Evolutionary conservation across 2,888 invertebrate genomes (phyloP).

Genomic region (Tipula unca): DNA sequence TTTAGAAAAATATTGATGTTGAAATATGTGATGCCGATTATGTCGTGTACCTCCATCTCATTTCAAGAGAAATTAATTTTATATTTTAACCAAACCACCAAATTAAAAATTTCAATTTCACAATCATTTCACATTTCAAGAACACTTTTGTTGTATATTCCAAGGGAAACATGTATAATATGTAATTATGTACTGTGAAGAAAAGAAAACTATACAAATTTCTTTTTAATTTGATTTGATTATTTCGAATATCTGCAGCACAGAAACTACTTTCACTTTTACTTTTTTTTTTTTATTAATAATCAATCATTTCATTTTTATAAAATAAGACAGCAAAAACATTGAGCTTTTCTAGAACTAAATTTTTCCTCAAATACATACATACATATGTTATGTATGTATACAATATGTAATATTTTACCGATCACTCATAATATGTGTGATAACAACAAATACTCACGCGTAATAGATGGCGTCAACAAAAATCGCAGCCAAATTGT

Average conservation of each 20-base stretch:
- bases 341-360: neutral
- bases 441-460: neutral
- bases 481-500: neutral
- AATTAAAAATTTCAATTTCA: neutral
- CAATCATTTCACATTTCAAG: conserved; percentile 4
- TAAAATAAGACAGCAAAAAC: neutral
- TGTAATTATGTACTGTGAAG: neutral
- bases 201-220: neutral
- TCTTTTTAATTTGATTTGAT: neutral
- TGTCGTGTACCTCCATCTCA: neutral
- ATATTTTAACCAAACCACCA: neutral
- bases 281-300: neutral
- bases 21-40: neutral
- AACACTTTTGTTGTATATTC: neutral
- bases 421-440: neutral
- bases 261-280: neutral
- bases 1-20: neutral
- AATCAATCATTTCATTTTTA: neutral
- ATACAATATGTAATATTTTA: neutral
- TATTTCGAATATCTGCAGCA: neutral
- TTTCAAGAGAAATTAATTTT: neutral
- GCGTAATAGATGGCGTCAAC: neutral
- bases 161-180: neutral
- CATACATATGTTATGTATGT: neutral
- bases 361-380: neutral